Percentiles rank a stretch among this genome's conserved stretches.
Evolutionary conservation across 2,888 invertebrate genomes (phyloP).

Genomic region (Xestia ashworthii): DNA sequence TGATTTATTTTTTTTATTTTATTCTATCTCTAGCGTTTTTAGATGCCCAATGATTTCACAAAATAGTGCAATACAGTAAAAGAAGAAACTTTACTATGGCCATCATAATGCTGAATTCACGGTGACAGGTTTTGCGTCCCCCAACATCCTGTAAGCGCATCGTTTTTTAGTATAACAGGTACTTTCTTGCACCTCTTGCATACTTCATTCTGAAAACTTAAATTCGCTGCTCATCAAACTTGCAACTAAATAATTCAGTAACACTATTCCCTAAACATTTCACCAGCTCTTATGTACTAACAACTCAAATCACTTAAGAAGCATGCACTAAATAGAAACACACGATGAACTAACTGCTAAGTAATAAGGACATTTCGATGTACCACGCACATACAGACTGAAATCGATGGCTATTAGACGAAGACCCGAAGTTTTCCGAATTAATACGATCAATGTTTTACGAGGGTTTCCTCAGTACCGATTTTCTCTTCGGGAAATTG

Average conservation of each 20-base stretch:
- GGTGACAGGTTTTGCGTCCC: neutral
- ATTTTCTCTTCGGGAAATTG: slow-evolving; percentile 40
- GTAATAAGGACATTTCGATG: slow-evolving; percentile 48
- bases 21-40: neutral
- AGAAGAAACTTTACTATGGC: neutral
- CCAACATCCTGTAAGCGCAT: neutral
- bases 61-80: neutral
- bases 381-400: slow-evolving; percentile 31
- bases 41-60: neutral
- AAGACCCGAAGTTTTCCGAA: slow-evolving; percentile 41
- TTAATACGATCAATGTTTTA: slow-evolving; percentile 58
- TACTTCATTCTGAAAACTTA: too few relatives aligned
- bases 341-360: slow-evolving; percentile 24
- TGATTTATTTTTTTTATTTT: too few relatives aligned
- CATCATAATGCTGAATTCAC: neutral
- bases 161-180: neutral
- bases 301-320: slow-evolving; percentile 42
- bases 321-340: slow-evolving; percentile 27
- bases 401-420: slow-evolving; percentile 53
- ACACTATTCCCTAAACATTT: slow-evolving; percentile 11
- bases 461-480: slow-evolving; percentile 33
- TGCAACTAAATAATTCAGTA: slow-evolving; percentile 7
- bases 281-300: slow-evolving; percentile 8
- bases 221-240: neutral
- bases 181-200: neutral